Evolutionary conservation across 2,113 vertebrate genomes (phyloP), one percentile per base, ranked within the genome.

Genomic region (Strix aluco): DNA sequence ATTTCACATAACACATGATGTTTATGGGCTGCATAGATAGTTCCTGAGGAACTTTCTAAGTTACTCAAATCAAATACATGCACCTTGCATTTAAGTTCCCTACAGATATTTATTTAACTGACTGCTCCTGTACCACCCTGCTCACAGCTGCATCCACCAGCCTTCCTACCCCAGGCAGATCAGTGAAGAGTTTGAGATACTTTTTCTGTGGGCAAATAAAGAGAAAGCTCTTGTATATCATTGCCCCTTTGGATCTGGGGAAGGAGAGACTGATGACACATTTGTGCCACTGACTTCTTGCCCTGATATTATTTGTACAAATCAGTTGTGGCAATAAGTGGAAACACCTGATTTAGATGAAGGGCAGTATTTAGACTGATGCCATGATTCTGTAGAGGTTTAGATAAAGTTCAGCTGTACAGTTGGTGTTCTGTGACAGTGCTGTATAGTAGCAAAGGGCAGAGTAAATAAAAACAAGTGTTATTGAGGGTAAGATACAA

Each of bases 1-100:
- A 16, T 10, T 66, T 23, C 49, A 11, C 17, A 5, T 15, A 9
- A 1, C 17, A 17, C 5, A 0, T 4, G 6, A 0, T 61, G 34
- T 30, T 32, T 3, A 0, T 9, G 42, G 30, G 69, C 80, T 32
- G 52, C 38, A 7, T 16, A 71, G 21, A 10, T 4, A 21, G 8
- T 25, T 61, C 34, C 55, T 44, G 15, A 52, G 79, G 32, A 42
- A 5, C 36, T 59, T 49, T 11, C 20, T n/a, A 1, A 38, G 8
- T 11, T 2, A 4, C 59, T 88, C 17, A 22, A 22, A 3, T 30
- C 36, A 44, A 7, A 11, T 1, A 15, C 3, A 0, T 2, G 34
- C 23, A 3, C 16, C 38, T 61, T 13, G 8, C 29, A 4, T 12
- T 58, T 8, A 4, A n/a, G 46, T 32, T 88, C 36, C 46, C 16